Conservation (phyloP, 2,797 vertebrate species). For the Lepus townsendii region DNA sequence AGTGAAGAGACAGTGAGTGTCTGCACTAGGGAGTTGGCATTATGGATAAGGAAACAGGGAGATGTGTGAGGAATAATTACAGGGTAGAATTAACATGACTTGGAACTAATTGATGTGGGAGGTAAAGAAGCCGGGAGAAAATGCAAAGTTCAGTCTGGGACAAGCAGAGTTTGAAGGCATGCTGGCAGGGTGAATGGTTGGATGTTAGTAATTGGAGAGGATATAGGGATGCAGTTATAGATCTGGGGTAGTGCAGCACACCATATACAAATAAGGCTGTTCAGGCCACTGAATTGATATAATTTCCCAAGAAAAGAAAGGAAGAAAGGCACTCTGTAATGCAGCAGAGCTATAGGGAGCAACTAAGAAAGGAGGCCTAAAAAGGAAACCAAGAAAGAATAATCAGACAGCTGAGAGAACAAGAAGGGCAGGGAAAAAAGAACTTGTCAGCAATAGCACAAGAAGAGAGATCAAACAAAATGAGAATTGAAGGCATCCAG, state of each 20-base stretch:
- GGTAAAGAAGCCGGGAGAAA: neutral
- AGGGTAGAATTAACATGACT: neutral
- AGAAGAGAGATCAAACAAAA: neutral
- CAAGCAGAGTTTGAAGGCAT: neutral
- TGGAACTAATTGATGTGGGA: neutral
- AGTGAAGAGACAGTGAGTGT: neutral
- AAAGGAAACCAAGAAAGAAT: conserved; percentile 41
- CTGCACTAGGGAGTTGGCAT: neutral
- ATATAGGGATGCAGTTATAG: neutral
- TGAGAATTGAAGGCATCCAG: neutral
- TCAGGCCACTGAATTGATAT: neutral
- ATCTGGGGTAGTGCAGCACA: neutral
- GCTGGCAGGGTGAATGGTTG: neutral
- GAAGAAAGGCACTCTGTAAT: neutral
- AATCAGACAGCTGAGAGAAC: neutral
- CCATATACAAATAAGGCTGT: neutral
- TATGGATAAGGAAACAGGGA: neutral
- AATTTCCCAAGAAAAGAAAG: neutral
- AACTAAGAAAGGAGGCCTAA: neutral
- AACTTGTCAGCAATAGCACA: neutral
- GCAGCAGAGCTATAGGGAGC: neutral
- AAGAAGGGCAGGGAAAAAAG: neutral
- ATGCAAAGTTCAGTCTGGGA: neutral
- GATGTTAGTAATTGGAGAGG: neutral
- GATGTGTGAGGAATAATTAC: neutral